Evolutionary conservation across 1,140 invertebrate genomes (phyloP).

Genomic region (Hypsibius dujardini): DNA sequence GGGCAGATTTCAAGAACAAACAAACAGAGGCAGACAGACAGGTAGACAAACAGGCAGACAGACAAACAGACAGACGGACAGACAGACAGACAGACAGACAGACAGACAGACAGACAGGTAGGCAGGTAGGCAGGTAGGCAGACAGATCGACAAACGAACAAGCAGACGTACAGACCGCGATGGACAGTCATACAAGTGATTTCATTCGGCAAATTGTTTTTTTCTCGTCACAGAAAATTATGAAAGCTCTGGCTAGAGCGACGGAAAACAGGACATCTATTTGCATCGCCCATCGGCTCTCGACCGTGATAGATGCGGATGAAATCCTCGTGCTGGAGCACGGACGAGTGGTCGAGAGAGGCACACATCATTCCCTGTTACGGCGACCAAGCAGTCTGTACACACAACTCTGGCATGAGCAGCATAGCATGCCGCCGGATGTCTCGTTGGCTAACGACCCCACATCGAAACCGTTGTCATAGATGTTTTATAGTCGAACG

Average conservation of each 20-base stretch:
- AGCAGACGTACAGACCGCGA: too few relatives aligned
- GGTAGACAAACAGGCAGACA: too few relatives aligned
- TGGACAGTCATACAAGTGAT: too few relatives aligned
- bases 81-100: too few relatives aligned
- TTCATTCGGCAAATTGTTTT: neutral
- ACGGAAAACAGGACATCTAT: slow-evolving; percentile 77
- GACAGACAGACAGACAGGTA: too few relatives aligned
- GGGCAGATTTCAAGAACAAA: too few relatives aligned
- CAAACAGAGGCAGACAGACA: too few relatives aligned
- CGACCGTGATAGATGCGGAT: slow-evolving; percentile 88
- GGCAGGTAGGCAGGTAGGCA: too few relatives aligned
- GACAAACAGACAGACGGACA: too few relatives aligned
- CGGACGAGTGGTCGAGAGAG: slow-evolving; percentile 60
- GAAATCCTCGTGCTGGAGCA: slow-evolving; percentile 80
- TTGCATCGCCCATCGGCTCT: slow-evolving; percentile 88
- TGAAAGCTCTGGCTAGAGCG: slow-evolving; percentile 64
- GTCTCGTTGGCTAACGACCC: neutral
- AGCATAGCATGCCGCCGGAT: slow-evolving; percentile 36
- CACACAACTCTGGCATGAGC: slow-evolving; percentile 67
- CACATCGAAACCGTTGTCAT: too few relatives aligned
- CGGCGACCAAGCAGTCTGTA: slow-evolving; percentile 54
- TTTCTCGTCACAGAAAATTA: slow-evolving; percentile 57
- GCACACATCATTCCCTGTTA: slow-evolving; percentile 58
- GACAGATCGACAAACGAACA: too few relatives aligned
- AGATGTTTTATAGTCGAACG: too few relatives aligned